phyloP scores from a whole-genome alignment of 2,113 vertebrate species.

The Eurystomus gularis region DNA sequence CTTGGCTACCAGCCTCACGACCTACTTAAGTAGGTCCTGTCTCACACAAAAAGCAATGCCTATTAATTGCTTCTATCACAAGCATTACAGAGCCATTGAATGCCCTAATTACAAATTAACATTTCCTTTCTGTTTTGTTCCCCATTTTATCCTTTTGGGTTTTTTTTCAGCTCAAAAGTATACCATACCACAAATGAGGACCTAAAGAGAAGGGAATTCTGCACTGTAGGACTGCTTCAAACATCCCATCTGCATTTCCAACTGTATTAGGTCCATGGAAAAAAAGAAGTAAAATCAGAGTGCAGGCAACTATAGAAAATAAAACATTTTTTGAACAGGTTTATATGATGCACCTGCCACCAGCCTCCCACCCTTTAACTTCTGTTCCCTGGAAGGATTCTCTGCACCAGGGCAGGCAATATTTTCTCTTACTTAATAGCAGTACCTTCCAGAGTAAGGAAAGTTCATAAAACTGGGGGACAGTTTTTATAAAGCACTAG shows the following conservation, averaged over 20 bases:
- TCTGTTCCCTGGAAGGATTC: not conserved
- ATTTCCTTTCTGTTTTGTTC: not conserved
- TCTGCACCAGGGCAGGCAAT: not conserved
- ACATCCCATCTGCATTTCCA: not conserved
- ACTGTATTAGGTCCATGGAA: not conserved
- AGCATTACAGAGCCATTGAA: not conserved
- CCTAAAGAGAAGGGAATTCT: not conserved
- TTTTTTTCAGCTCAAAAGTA: not conserved
- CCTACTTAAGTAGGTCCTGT: slow-evolving; percentile 17
- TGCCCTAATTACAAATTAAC: slow-evolving; percentile 15
- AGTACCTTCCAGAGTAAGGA: not conserved
- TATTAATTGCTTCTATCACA: slow-evolving; percentile 23
- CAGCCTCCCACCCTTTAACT: not conserved
- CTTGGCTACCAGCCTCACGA: not conserved
- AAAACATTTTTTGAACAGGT: not conserved
- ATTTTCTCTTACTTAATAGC: not conserved
- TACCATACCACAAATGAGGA: not conserved
- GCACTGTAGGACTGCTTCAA: not conserved
- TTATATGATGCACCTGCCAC: not conserved
- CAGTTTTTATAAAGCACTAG: not conserved
- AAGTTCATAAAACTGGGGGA: not conserved
- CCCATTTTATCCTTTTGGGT: not conserved
- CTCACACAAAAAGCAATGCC: not conserved
- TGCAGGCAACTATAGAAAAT: not conserved
- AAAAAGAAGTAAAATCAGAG: not conserved